phyloP scores from a whole-genome alignment of 1,140 invertebrate species.

The Cyclargus thomasi region DNA sequence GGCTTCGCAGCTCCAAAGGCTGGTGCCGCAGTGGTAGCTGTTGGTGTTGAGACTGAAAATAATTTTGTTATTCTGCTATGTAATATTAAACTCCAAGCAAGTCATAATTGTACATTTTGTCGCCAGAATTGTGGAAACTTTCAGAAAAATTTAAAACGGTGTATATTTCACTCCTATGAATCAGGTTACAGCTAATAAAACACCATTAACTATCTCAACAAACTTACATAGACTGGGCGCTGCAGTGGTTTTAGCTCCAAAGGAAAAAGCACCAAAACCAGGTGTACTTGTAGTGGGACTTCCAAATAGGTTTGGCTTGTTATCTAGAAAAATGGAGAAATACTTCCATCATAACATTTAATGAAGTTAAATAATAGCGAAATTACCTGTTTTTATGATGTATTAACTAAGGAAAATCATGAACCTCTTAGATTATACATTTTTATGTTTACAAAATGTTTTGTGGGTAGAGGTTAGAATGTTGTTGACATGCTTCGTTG shows the following conservation, averaged over 20 bases:
- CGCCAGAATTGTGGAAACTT: too few relatives aligned
- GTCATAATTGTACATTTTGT: too few relatives aligned
- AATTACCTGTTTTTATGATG: too few relatives aligned
- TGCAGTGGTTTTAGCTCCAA: conserved; percentile 52
- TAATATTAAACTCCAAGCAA: neutral
- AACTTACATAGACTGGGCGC: conserved; percentile 51
- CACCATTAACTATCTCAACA: neutral
- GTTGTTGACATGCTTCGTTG: neutral
- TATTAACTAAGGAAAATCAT: too few relatives aligned
- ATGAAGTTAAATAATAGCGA: neutral
- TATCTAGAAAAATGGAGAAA: conserved; percentile 38
- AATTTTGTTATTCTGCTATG: conserved; percentile 8
- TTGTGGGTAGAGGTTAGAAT: neutral
- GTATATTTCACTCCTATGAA: too few relatives aligned
- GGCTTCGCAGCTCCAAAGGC: conserved; percentile 50
- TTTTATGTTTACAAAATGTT: too few relatives aligned
- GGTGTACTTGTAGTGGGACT: conserved; percentile 38
- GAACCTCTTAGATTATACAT: too few relatives aligned
- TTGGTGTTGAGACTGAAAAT: conserved; percentile 46
- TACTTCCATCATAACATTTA: neutral
- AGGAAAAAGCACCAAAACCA: conserved; percentile 47
- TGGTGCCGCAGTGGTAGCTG: conserved; percentile 37
- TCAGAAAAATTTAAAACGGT: too few relatives aligned
- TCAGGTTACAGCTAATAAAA: too few relatives aligned
- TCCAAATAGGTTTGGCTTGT: conserved; percentile 49